These are phyloP conservation scores for Nezara viridula DNA, from an alignment of 2,888 invertebrate species.

Conservation along the genomic window DNA sequence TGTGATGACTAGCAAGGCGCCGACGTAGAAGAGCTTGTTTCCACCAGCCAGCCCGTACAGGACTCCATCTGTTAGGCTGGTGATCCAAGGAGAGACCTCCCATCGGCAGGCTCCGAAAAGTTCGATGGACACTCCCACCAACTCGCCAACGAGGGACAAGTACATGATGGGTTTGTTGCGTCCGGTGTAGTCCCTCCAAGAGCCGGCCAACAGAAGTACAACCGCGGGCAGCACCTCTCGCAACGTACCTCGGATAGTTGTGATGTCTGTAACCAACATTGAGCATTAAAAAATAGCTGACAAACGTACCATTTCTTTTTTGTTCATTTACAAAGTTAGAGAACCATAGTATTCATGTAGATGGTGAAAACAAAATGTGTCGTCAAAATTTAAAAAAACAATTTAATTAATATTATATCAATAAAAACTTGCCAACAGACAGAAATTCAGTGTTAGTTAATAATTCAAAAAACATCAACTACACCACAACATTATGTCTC, in stretches of 20 bases:
- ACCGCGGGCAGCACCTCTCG: constrained; percentile 24
- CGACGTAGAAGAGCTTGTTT: constrained; percentile 36
- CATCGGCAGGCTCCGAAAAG: constrained; percentile 8
- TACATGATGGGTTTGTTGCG: constrained; percentile 39
- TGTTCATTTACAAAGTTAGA: too few relatives aligned
- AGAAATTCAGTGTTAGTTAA: too few relatives aligned
- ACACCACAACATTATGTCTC: too few relatives aligned
- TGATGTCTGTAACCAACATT: not conserved
- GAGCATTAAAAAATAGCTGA: not conserved
- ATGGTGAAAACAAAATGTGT: too few relatives aligned
- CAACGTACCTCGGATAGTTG: not conserved
- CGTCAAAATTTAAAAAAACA: too few relatives aligned
- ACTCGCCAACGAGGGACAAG: not conserved
- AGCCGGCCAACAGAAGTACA: constrained; percentile 30
- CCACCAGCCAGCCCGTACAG: not conserved
- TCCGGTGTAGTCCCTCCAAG: constrained; percentile 21
- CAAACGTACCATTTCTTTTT: too few relatives aligned
- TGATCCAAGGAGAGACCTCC: constrained; percentile 8
- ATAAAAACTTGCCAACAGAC: too few relatives aligned
- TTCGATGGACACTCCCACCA: constrained; percentile 21
- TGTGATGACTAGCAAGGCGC: not conserved
- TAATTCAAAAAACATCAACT: too few relatives aligned
- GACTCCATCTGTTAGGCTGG: not conserved
- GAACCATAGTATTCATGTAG: too few relatives aligned
- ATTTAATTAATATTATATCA: too few relatives aligned